Conservation (phyloP, 1,140 invertebrate genomes). For the Ips typographus region DNA sequence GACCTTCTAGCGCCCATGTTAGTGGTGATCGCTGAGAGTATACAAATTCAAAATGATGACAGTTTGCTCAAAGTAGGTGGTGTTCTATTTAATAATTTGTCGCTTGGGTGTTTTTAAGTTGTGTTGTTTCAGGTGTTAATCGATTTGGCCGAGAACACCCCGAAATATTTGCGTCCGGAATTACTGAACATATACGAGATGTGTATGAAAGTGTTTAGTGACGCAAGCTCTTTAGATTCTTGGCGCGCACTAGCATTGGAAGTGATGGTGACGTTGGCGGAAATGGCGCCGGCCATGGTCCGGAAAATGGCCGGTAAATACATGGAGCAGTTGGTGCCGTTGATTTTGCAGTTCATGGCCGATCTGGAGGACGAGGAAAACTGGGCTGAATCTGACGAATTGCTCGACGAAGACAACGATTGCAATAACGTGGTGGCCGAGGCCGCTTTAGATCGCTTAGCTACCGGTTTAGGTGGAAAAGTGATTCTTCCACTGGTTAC, state of each 20-base stretch:
- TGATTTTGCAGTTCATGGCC: constrained; percentile 94
- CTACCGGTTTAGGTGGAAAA: constrained; percentile 95
- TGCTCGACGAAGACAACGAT: constrained; percentile 85
- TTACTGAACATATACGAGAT: constrained; percentile 86
- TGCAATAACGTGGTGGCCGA: constrained; percentile 93
- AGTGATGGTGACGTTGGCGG: constrained; percentile 90
- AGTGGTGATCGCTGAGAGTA: constrained; percentile 74
- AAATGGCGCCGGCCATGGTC: constrained; percentile 94
- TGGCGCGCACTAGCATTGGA: constrained; percentile 92
- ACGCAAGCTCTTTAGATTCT: constrained; percentile 75
- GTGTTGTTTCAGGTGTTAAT: constrained; percentile 64
- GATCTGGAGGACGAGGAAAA: constrained; percentile 92
- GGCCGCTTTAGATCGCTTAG: constrained; percentile 92
- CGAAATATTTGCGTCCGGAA: constrained; percentile 88
- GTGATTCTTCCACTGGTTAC: constrained; percentile 89
- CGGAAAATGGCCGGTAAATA: constrained; percentile 85
- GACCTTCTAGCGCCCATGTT: constrained; percentile 75
- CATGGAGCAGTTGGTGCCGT: constrained; percentile 74
- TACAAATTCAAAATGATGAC: constrained; percentile 87
- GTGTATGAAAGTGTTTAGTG: constrained; percentile 83
- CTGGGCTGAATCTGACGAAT: constrained; percentile 78
- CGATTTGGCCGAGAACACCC: constrained; percentile 89
- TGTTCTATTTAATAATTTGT: background rate
- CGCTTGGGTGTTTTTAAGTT: constrained; percentile 45
- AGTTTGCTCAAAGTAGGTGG: constrained; percentile 70